A percentile compares a stretch with the other conserved stretches of the same genome.
These are phyloP conservation scores for Hystrix brachyura DNA, from an alignment of 2,113 vertebrate species.

Conservation along the genomic window DNA sequence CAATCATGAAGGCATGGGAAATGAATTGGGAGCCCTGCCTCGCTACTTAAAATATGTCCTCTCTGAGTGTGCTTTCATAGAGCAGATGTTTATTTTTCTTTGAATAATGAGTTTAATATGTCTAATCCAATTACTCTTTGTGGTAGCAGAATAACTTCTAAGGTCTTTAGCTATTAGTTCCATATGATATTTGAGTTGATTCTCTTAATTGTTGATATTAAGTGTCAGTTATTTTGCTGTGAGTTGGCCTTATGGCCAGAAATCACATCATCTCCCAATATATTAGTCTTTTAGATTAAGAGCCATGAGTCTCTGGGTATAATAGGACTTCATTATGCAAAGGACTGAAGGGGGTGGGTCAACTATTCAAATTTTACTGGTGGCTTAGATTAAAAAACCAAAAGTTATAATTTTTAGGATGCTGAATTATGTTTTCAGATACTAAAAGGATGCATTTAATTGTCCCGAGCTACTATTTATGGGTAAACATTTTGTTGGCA, in stretches of 20 bases:
- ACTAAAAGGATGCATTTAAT: slow-evolving; percentile 80
- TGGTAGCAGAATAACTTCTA: slow-evolving; percentile 82
- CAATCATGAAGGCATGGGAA: slow-evolving; percentile 82
- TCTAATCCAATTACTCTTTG: slow-evolving; percentile 93
- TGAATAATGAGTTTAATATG: slow-evolving; percentile 95
- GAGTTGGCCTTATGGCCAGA: slow-evolving; percentile 85
- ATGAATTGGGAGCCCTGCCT: slow-evolving; percentile 84
- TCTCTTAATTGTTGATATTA: slow-evolving; percentile 95
- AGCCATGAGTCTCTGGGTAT: slow-evolving; percentile 88
- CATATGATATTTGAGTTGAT: slow-evolving; percentile 93
- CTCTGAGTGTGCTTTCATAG: slow-evolving; percentile 76
- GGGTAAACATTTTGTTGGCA: slow-evolving; percentile 79
- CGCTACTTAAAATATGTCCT: slow-evolving; percentile 80
- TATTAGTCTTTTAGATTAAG: slow-evolving; percentile 93
- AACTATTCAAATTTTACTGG: slow-evolving; percentile 56
- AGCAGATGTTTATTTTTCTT: slow-evolving; percentile 93
- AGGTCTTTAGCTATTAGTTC: slow-evolving; percentile 90
- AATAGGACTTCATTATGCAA: slow-evolving; percentile 91
- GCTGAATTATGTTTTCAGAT: slow-evolving; percentile 71
- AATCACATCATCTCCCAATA: slow-evolving; percentile 86
- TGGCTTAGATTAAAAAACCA: slow-evolving; percentile 60
- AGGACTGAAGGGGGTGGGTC: slow-evolving; percentile 69
- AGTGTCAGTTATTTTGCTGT: slow-evolving; percentile 90
- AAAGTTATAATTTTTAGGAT: slow-evolving; percentile 68
- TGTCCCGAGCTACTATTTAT: slow-evolving; percentile 72